Base-by-base conservation (phyloP, 2,888 invertebrate species). In the Cylloceria caligata region DNA sequence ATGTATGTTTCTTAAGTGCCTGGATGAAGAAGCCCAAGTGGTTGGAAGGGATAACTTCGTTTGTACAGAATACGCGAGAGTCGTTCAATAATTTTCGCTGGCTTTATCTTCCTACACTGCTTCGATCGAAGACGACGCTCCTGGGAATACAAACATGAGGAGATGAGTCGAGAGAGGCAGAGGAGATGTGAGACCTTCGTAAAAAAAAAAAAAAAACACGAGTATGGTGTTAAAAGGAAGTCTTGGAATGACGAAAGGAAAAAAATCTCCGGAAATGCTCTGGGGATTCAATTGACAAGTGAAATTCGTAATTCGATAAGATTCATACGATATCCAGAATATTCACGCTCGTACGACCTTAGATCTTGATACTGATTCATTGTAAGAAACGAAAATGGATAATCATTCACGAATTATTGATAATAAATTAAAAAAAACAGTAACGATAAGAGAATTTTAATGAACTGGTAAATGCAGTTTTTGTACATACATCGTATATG, bases 61-160 rank as follows among this genome's bases (percentile, higher is more conserved):
- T 84, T 84, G 65, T 79, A 78, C 72, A 49, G 65, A 80, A 57
- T 71, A 67, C 76, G 60, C 67, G 39, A 47, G 81, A 76, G 76
- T 76, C 72, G 81, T 82, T 76, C 78, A 84, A 83, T 79, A 84
- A 84, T 84, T 84, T 84, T 83, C 83, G 79, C 73, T 74, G 65
- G 68, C 47, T 75, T 72, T 60, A 49, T 57, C 49, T 49, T 67
- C 68, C 39, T 16, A 39, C 74, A 30, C 55, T 39, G 45, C 19
- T 52, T 65, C 68, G 42, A 75, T 80, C 75, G 64, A 67, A 30
- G 55, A 72, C 74, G 75, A 64, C 39, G 39, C 71, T 76, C 71
- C 21, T 45, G 80, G 65, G 75, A 76, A 67, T 80, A 81, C 49
- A 76, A 81, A 72, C 67, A 52, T 19, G 60, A 57, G 45, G 30